Base-by-base conservation (phyloP, 2,888 invertebrate genomes). In the Eupithecia centaureata region DNA sequence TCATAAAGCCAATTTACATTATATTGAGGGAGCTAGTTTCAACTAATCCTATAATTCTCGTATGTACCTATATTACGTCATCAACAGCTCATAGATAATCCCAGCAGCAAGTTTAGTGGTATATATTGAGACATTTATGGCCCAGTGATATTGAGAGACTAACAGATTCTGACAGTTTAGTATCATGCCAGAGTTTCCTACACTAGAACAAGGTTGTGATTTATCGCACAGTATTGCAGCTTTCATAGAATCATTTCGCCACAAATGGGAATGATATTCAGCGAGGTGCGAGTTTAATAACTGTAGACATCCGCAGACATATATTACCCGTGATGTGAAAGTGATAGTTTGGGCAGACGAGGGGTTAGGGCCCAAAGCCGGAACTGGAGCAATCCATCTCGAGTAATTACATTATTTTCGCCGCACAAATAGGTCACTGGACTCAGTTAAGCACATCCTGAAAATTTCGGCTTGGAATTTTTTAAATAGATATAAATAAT, bases 321-420 rank as follows among this genome's bases (percentile, higher is more conserved):
- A 66, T 61, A 66, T 67, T 60, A 57, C 22, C 42, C 51, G 28
- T 70, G 69, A 70, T 67, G 63, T 61, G 66, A 67, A 67, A 70
- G 70, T 63, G 66, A 70, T 70, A 66, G 70, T 70, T 70, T 66
- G 38, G 57, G 58, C 54, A 70, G 66, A 61, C 61, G 61, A 66
- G 63, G 66, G 66, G 70, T 66, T 57, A 64, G 60, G 63, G 33
- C 58, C 63, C 63, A 61, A 27, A 77, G 81, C 81, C 84, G 83
- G 80, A 86, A 82, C 81, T 79, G 30, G 52, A 63, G 79, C 86
- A 84, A 87, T 88, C 87, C 85, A 86, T 87, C 86, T 84, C 85
- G 77, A 79, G 86, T 87, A 88, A 88, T 88, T 88, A 86, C 87
- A 86, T 88, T 87, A 88, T 86, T 85, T 87, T 86, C 84, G 77